Evolutionary conservation across 2,888 invertebrate species (phyloP).

Genomic region (Clitarchus hookeri): DNA sequence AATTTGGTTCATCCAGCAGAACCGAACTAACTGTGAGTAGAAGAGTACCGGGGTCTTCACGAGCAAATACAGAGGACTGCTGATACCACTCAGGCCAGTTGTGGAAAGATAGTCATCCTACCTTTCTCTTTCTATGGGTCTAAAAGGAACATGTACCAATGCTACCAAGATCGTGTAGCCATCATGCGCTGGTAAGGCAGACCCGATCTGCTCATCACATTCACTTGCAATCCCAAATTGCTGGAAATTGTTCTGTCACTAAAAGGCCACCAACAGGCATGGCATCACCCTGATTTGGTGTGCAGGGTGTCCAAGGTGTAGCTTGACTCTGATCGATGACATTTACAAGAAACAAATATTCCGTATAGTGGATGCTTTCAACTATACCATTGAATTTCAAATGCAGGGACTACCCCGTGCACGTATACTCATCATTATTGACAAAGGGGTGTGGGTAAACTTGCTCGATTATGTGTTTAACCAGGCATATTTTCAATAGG

Average conservation of each 20-base stretch:
- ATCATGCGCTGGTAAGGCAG: neutral
- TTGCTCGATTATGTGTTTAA: too few species aligned
- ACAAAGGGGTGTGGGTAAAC: too few species aligned
- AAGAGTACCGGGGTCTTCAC: neutral
- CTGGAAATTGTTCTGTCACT: neutral
- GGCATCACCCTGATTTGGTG: neutral
- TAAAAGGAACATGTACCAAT: constrained; percentile 24
- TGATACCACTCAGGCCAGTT: neutral
- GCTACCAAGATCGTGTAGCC: neutral
- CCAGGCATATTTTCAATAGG: too few species aligned
- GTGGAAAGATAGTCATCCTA: neutral
- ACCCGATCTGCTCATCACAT: neutral
- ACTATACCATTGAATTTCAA: constrained; percentile 39
- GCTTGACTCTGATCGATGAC: neutral
- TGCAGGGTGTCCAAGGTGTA: neutral
- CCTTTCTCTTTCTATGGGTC: neutral
- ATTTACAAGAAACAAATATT: neutral
- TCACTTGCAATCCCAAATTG: neutral
- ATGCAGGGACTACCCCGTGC: constrained; percentile 47
- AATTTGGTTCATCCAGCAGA: neutral
- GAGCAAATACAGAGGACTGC: neutral
- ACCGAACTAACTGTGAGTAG: neutral
- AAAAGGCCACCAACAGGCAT: neutral
- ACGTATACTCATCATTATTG: constrained; percentile 45
- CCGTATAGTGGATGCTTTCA: neutral